Conservation (phyloP, 1,140 invertebrate genomes). For the Dreissena rostriformis region DNA sequence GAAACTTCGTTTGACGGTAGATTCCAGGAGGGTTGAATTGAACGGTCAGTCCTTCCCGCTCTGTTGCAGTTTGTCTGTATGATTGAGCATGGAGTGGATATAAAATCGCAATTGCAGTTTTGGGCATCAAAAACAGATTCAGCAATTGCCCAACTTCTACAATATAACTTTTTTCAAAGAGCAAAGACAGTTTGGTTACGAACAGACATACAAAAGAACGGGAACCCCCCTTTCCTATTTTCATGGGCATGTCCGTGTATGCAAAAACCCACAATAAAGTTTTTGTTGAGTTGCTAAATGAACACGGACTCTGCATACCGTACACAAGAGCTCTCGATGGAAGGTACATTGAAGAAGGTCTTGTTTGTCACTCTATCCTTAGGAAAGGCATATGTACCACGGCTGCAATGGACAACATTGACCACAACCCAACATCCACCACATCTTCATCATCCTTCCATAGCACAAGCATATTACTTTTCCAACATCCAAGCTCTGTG, state of each 20-base stretch:
- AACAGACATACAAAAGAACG: slow-evolving; percentile 50
- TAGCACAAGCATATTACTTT: slow-evolving; percentile 66
- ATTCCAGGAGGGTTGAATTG: slow-evolving; percentile 39
- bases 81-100: slow-evolving; percentile 47
- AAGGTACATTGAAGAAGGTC: slow-evolving; percentile 33
- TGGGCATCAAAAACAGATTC: slow-evolving; percentile 40
- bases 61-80: slow-evolving; percentile 59
- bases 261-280: slow-evolving; percentile 56
- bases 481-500: slow-evolving; percentile 54
- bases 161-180: slow-evolving; percentile 56
- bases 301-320: slow-evolving; percentile 57
- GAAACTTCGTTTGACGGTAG: no score
- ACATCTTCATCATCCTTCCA: slow-evolving; percentile 61
- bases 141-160: slow-evolving; percentile 55
- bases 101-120: background rate
- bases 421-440: slow-evolving; percentile 64
- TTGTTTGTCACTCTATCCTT: slow-evolving; percentile 51
- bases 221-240: slow-evolving; percentile 60
- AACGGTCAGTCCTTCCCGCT: slow-evolving; percentile 43
- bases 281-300: slow-evolving; percentile 57
- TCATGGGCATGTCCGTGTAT: slow-evolving; percentile 58
- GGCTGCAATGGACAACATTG: slow-evolving; percentile 62
- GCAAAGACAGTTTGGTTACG: no score
- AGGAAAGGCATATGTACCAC: slow-evolving; percentile 52
- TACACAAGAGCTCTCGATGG: slow-evolving; percentile 48